Evolutionary conservation across 2,888 invertebrate genomes (phyloP), one percentile per base, ranked within the genome.

Genomic region (Athalia rosae): DNA sequence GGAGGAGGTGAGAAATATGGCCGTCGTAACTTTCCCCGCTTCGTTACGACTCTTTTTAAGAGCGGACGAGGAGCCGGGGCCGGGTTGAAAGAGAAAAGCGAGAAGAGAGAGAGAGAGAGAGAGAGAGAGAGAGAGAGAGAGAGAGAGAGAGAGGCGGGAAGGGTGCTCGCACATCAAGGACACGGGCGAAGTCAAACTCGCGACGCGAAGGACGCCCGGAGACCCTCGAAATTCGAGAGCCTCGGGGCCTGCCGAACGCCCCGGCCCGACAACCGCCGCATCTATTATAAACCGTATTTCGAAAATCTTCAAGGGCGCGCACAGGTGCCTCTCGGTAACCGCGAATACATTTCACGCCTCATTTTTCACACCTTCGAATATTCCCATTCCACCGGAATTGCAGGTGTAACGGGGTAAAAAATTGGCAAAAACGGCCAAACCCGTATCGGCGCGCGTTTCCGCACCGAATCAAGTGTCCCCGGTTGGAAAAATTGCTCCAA

Each of bases 1-100:
- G 11, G 28, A 28, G 15, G 59, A 47, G 48, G 74, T 61, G 73
- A 73, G 74, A 74, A 74, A 59, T 74, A 74, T 74, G 74, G 61
- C 61, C 61, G 43, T 74, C 74, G 74, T 74, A 74, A 74, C 74
- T 74, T 74, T 74, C 61, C 74, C 74, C 11, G 74, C 28, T 74
- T 61, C 61, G 74, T 74, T 74, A 74, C 61, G 74, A 74, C 74
- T 50, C 61, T 74, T 74, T 59, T 59, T 74, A 62, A 62, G 61
- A 74, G 43, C n/a, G 15, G 13, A 7, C n/a, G 53, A 13, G 58
- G 4, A 15, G 7, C 5, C 45, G 8, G 4, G 13, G 8, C 9
- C 8, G 67, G 28, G 28, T 28, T 56, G 15, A 48, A 4, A 41
- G 13, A 3, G 61, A 61, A 8, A 15, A n/a, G 41, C 48, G 28